phyloP scores from a whole-genome alignment of 1,140 invertebrate genomes.

The Heterodera carotae region DNA sequence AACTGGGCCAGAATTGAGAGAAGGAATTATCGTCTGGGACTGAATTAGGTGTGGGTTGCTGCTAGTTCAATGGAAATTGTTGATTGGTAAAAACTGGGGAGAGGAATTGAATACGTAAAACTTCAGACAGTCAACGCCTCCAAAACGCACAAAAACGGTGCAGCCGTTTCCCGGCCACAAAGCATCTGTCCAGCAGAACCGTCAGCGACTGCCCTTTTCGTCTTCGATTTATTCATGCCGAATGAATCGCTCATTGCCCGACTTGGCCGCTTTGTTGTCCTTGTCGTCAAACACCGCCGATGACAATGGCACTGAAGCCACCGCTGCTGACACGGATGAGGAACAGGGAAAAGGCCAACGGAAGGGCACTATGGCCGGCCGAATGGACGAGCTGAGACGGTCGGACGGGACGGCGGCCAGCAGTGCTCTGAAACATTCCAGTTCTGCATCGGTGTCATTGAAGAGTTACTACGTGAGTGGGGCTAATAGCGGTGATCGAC shows the following conservation, averaged over 20 bases:
- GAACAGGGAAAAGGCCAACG: background rate
- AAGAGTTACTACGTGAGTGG: background rate
- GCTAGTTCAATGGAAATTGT: too few relatives aligned
- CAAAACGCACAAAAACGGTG: slow-evolving; percentile 15
- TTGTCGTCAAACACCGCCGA: background rate
- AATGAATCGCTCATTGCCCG: slow-evolving; percentile 52
- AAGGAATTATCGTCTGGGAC: too few relatives aligned
- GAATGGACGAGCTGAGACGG: background rate
- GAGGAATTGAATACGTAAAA: too few relatives aligned
- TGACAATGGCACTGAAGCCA: background rate
- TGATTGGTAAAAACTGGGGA: too few relatives aligned
- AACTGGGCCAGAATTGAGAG: too few relatives aligned
- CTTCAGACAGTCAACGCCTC: background rate
- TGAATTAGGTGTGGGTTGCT: too few relatives aligned
- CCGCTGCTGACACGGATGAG: background rate
- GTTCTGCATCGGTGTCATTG: background rate
- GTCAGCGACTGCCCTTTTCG: slow-evolving; percentile 53
- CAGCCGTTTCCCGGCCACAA: slow-evolving; percentile 27
- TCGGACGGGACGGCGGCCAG: background rate
- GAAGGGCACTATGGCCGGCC: background rate
- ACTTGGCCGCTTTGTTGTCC: slow-evolving; percentile 41
- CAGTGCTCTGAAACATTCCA: background rate
- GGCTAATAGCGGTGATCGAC: too few relatives aligned
- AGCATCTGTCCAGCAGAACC: slow-evolving; percentile 13
- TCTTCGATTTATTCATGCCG: slow-evolving; percentile 57